These are phyloP conservation scores for Eutrigla gurnardus DNA, from an alignment of 2,797 vertebrate species.

Conservation along the genomic window DNA sequence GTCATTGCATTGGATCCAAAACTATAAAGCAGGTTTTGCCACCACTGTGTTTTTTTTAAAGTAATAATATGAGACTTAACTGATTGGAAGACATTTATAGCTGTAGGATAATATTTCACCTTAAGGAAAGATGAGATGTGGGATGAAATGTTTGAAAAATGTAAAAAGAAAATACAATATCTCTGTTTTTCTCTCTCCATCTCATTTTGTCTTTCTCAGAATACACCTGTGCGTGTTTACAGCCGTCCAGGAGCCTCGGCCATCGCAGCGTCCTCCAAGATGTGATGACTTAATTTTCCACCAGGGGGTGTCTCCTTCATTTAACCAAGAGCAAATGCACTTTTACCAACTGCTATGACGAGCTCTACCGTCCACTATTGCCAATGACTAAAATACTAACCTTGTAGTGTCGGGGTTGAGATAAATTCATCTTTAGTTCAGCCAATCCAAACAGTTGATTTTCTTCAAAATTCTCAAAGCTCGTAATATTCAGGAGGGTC, in stretches of 20 bases:
- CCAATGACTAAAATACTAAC: constrained; percentile 7
- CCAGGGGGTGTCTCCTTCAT: not conserved
- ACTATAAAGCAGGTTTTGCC: not conserved
- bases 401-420: not conserved
- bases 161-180: not conserved
- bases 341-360: constrained; percentile 12
- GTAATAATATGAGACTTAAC: not conserved
- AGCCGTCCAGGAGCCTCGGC: constrained; percentile 73
- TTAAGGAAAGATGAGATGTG: not conserved
- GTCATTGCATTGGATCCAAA: no score
- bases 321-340: constrained; percentile 18
- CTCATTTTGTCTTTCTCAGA: constrained; percentile 73
- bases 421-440: constrained; percentile 9
- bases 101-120: not conserved
- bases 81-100: not conserved
- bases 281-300: constrained; percentile 77
- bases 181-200: not conserved
- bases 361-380: no score
- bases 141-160: no score
- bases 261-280: constrained; percentile 87
- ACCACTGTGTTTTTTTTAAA: not conserved
- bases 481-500: not conserved
- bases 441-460: not conserved
- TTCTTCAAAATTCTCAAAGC: not conserved
- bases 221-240: constrained; percentile 82